Conservation (phyloP, 1,140 invertebrate species). For the Eupeodes corollae region DNA sequence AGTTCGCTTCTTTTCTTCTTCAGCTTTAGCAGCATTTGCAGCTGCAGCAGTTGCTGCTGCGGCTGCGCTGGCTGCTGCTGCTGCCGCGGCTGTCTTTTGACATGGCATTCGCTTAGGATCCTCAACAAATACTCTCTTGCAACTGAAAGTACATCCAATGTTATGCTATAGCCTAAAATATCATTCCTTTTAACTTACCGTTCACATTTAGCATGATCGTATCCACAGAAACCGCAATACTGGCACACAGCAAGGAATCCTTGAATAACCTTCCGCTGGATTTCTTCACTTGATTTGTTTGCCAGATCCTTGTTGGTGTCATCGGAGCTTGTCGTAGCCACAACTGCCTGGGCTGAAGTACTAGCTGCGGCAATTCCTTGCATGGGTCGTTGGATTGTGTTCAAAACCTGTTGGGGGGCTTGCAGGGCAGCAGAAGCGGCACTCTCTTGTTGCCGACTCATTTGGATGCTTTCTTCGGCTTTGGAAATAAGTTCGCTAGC, state of each 20-base stretch:
- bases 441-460: conserved; percentile 25
- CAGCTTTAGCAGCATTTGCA: conserved; percentile 28
- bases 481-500: conserved; percentile 30
- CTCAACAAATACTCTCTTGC: conserved; percentile 45
- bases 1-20: conserved; percentile 10
- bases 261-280: conserved; percentile 47
- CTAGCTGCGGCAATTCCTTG: not conserved
- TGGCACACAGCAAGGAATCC: conserved; percentile 60
- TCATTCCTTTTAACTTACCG: conserved; percentile 38
- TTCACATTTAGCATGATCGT: conserved; percentile 59
- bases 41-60: conserved; percentile 25
- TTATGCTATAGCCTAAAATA: not conserved
- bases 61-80: conserved; percentile 30
- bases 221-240: conserved; percentile 56
- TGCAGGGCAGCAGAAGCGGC: conserved; percentile 6
- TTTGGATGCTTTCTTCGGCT: conserved; percentile 32
- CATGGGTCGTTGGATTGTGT: not conserved
- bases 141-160: conserved; percentile 21
- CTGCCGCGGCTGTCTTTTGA: conserved; percentile 18
- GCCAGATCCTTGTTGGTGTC: conserved; percentile 12
- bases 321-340: conserved; percentile 10
- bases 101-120: conserved; percentile 45
- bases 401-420: too few relatives aligned
- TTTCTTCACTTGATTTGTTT: conserved; percentile 5
- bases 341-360: not conserved